Conservation (phyloP, 2,888 invertebrate genomes). For the Drosophila melanocephala region DNA sequence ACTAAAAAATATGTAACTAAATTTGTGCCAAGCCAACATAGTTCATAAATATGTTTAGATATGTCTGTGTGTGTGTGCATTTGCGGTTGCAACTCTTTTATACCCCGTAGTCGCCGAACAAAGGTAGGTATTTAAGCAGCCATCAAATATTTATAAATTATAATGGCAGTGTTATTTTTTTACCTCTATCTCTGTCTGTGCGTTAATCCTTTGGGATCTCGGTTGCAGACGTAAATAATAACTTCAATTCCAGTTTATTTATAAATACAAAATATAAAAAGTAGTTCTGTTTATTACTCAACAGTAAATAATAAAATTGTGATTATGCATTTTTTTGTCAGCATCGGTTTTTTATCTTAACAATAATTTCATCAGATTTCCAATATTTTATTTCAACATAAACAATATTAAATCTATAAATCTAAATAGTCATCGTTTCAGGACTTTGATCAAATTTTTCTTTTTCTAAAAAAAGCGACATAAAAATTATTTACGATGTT, state of each 20-base stretch:
- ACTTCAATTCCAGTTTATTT: neutral
- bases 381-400: neutral
- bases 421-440: no score
- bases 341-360: neutral
- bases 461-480: no score
- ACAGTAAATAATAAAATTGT: neutral
- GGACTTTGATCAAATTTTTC: neutral
- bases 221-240: neutral
- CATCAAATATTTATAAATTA: slow-evolving; percentile 29
- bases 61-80: slow-evolving; percentile 4
- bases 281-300: neutral
- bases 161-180: neutral
- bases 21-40: slow-evolving; percentile 28
- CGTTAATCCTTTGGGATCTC: neutral
- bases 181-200: neutral
- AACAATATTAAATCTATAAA: no score
- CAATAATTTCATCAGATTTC: no score
- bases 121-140: slow-evolving; percentile 1
- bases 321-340: neutral
- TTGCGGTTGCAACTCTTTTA: slow-evolving; percentile 29
- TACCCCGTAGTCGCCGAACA: slow-evolving; percentile 12
- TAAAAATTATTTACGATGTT: neutral
- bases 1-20: slow-evolving; percentile 42
- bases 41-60: slow-evolving; percentile 28
- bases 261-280: neutral